Evolutionary conservation across 2,797 vertebrate genomes (phyloP).

Genomic region (Cottoperca gobio): DNA sequence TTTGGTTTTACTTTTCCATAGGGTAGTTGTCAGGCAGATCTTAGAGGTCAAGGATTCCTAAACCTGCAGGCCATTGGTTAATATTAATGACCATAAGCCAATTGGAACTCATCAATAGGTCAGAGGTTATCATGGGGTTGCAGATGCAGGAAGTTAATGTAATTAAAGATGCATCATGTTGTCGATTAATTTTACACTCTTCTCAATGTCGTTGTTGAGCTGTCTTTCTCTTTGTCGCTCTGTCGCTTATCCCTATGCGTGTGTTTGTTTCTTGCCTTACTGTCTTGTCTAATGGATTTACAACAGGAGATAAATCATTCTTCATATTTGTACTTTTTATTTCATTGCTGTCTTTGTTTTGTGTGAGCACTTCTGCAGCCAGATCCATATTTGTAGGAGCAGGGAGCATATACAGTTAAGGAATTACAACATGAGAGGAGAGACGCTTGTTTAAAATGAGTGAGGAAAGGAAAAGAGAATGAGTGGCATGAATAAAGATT

Average conservation of each 20-base stretch:
- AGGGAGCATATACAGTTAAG: no score
- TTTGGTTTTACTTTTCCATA: constrained; percentile 48
- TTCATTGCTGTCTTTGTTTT: background rate
- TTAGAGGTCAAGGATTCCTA: constrained; percentile 80
- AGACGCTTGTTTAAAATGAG: background rate
- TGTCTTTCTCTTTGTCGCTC: constrained; percentile 6
- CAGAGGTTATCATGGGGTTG: constrained; percentile 81
- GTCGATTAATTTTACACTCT: constrained; percentile 64
- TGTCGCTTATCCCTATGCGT: background rate
- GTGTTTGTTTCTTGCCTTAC: constrained; percentile 19
- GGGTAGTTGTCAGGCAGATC: constrained; percentile 57
- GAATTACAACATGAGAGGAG: background rate
- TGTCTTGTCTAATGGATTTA: constrained; percentile 9
- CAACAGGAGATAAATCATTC: background rate
- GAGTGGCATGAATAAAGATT: background rate
- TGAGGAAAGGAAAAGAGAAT: background rate
- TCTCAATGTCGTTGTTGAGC: constrained; percentile 40
- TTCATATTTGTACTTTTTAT: background rate
- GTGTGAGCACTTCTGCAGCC: background rate
- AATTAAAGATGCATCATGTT: constrained; percentile 81
- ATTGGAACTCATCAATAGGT: constrained; percentile 81
- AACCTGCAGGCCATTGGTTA: constrained; percentile 76
- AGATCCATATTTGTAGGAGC: background rate
- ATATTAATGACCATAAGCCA: constrained; percentile 81
- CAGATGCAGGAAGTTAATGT: constrained; percentile 81